These are phyloP conservation scores for Cirrhinus mrigala DNA, from an alignment of 2,797 vertebrate genomes.

Conservation along the genomic window DNA sequence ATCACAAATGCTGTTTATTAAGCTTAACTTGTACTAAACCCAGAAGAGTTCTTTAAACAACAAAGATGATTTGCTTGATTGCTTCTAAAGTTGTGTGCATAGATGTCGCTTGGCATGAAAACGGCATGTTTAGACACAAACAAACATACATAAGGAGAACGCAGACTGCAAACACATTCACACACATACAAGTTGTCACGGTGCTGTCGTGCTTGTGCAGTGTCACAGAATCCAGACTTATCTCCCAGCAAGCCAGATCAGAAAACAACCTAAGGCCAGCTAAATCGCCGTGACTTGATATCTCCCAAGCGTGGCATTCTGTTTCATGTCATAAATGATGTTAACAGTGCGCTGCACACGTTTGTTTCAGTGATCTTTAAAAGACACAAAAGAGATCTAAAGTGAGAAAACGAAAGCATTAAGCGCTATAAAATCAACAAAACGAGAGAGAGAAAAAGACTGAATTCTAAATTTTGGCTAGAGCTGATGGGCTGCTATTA, in stretches of 20 bases:
- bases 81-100: neutral
- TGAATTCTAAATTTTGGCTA: neutral
- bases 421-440: slow-evolving; percentile 14
- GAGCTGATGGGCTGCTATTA: slow-evolving; percentile 11
- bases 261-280: slow-evolving; percentile 39
- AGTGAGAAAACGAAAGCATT: neutral
- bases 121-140: slow-evolving; percentile 1
- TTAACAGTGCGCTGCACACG: slow-evolving; percentile 17
- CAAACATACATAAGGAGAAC: slow-evolving; percentile 30
- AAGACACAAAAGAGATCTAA: slow-evolving; percentile 40
- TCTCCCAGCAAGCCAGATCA: slow-evolving; percentile 49
- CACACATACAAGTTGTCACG: slow-evolving; percentile 21
- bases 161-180: slow-evolving; percentile 25
- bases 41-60: neutral
- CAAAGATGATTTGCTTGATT: neutral
- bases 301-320: slow-evolving; percentile 49
- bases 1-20: neutral
- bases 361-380: slow-evolving; percentile 49
- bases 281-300: slow-evolving; percentile 57
- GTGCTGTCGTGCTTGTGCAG: slow-evolving; percentile 42
- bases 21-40: neutral
- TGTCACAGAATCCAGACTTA: slow-evolving; percentile 50
- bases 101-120: neutral
- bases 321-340: slow-evolving; percentile 54
- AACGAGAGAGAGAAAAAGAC: slow-evolving; percentile 3